Conservation (phyloP, 2,797 vertebrate species). For the Paratrypauchen microcephalus region DNA sequence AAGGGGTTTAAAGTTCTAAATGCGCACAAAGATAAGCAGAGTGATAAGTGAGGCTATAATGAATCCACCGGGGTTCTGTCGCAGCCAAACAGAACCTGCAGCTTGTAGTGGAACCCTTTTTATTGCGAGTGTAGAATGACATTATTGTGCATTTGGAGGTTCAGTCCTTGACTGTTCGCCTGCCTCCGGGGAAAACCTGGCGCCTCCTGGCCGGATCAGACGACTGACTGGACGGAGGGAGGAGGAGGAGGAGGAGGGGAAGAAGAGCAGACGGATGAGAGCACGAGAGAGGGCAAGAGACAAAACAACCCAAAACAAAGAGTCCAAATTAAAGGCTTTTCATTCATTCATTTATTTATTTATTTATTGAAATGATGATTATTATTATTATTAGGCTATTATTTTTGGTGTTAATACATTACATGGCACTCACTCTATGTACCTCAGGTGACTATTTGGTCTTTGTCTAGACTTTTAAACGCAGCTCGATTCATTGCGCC, state of each 20-base stretch:
- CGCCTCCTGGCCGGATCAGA: slow-evolving; percentile 88
- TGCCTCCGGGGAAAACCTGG: slow-evolving; percentile 86
- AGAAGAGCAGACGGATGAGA: neutral
- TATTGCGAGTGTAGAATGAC: slow-evolving; percentile 82
- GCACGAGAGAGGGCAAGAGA: neutral
- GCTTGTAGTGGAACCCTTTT: slow-evolving; percentile 61
- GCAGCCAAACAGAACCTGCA: slow-evolving; percentile 11
- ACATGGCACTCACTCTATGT: slow-evolving; percentile 24
- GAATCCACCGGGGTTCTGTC: slow-evolving; percentile 23
- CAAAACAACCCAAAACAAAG: slow-evolving; percentile 34
- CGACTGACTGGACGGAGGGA: slow-evolving; percentile 77
- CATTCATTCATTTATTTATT: neutral
- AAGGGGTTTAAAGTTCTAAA: neutral
- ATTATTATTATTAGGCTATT: slow-evolving; percentile 7
- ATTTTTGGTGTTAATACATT: neutral
- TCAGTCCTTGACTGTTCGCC: slow-evolving; percentile 84
- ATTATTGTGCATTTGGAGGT: slow-evolving; percentile 86
- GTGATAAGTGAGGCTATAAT: neutral
- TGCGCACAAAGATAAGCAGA: neutral
- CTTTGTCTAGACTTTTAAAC: slow-evolving; percentile 42
- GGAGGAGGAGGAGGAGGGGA: slow-evolving; percentile 6
- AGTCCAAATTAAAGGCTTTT: slow-evolving; percentile 25
- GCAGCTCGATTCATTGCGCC: slow-evolving; percentile 53
- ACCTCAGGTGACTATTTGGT: slow-evolving; percentile 29
- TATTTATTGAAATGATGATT: slow-evolving; percentile 3